Conservation (phyloP, 2,888 invertebrate species). For the Bombylius major region DNA sequence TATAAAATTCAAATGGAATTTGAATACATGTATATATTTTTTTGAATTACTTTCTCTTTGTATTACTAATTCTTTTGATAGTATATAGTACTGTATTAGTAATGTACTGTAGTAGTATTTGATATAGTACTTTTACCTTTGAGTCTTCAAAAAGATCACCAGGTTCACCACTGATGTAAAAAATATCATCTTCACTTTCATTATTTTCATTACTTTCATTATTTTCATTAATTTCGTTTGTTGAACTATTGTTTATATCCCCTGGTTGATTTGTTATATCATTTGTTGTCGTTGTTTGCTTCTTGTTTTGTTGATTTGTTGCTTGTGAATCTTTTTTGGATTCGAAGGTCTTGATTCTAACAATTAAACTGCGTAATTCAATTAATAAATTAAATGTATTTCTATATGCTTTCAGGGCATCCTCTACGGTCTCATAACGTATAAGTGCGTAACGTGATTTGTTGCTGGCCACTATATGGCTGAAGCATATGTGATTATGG, state of each 20-base stretch:
- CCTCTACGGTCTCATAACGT: conserved; percentile 45
- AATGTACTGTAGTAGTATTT: no score
- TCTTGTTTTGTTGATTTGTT: neutral
- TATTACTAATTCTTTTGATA: conserved; percentile 2
- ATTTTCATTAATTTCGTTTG: no score
- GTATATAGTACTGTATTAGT: no score
- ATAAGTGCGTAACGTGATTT: conserved; percentile 56
- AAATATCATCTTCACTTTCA: neutral
- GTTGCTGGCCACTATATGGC: no score
- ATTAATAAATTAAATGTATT: conserved; percentile 45
- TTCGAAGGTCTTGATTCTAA: conserved; percentile 30
- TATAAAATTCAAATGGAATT: no score
- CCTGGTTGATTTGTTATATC: neutral
- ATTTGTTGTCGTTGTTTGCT: neutral
- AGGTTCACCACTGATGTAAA: neutral
- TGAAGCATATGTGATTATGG: no score
- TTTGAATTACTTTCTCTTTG: neutral
- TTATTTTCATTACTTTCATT: neutral
- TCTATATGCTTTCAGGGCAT: conserved; percentile 49
- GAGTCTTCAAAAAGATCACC: neutral
- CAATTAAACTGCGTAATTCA: conserved; percentile 49
- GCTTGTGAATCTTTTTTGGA: conserved; percentile 14
- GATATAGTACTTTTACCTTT: conserved; percentile 11
- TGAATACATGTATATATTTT: no score
- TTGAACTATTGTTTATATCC: neutral